Base-by-base conservation (phyloP, 2,797 vertebrate genomes). In the Melanotaenia trifasciata region DNA sequence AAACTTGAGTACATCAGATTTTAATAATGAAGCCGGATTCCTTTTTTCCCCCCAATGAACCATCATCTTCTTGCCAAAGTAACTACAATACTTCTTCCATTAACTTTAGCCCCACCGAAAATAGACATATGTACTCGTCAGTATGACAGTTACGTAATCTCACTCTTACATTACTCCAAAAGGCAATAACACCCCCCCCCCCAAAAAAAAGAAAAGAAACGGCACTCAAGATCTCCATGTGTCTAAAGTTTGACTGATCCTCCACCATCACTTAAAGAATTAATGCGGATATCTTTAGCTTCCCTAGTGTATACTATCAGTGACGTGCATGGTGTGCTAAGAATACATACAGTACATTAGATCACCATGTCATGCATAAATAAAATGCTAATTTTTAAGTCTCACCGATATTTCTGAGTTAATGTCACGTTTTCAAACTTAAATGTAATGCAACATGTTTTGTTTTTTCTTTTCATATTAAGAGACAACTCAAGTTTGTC, bases 351-450 rank as follows among this genome's bases (percentile, higher is more conserved):
- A 73, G 80, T 57, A 67, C 43, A 7, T 45, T 45, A 45, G 74
- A 84, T 86, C 76, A 87, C 68, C 71, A 68, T 67, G n/a, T 10
- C 77, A 67, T 73, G 83, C 79, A 78, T 85, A 75, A 80, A 84
- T 85, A 69, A 74, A 70, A 79, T 56, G 56, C 54, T 79, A 69
- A 72, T 84, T 53, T 76, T 79, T 63, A 76, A 89, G 54, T 71
- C 77, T 67, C 77, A 56, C 26, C 76, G 84, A 84, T 85, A 84
- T 72, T 36, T 76, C 36, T 66, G 33, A 7, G 36, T 43, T 33
- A 58, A 40, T 26, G 5, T 45, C 4, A 45, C 70, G 56, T 18
- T 33, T 65, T 74, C 54, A 63, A 70, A 77, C 58, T 71, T 22
- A 72, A 60, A 24, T 59, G 18, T 70, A 77, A 76, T 60, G 28